Conservation (phyloP, 2,113 vertebrate genomes). For the Polyodon spathula region DNA sequence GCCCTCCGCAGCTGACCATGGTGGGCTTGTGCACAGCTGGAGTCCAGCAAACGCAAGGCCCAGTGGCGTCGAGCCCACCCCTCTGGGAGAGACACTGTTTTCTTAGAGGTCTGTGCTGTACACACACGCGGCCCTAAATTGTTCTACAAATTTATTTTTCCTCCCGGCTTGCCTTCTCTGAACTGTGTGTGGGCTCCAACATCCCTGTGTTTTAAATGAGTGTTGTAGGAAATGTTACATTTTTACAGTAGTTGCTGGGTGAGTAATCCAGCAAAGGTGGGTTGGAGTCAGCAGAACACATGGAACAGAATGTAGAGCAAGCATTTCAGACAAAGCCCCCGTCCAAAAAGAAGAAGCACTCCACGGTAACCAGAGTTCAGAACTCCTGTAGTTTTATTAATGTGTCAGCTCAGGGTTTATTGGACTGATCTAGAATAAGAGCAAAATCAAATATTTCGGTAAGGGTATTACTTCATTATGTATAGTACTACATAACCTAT, state of each 20-base stretch:
- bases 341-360: not conserved
- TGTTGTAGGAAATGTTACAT: conserved; percentile 60
- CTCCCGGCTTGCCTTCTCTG: conserved; percentile 54
- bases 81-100: conserved; percentile 9
- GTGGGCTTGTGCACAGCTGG: conserved; percentile 9
- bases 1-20: not conserved
- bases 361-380: not conserved
- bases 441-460: no score
- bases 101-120: conserved; percentile 35
- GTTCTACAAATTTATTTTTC: conserved; percentile 72
- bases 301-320: not conserved
- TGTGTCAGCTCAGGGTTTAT: not conserved
- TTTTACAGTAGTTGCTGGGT: conserved; percentile 44
- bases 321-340: not conserved
- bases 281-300: not conserved
- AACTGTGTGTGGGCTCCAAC: conserved; percentile 67
- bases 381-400: not conserved
- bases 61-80: not conserved
- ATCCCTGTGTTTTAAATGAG: conserved; percentile 59
- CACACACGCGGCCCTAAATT: conserved; percentile 43
- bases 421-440: not conserved
- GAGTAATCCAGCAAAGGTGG: conserved; percentile 41
- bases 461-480: no score
- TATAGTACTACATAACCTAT: no score
- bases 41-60: conserved; percentile 16